phyloP scores from a whole-genome alignment of 2,797 vertebrate genomes.

The Enteromius trimaculatus region DNA sequence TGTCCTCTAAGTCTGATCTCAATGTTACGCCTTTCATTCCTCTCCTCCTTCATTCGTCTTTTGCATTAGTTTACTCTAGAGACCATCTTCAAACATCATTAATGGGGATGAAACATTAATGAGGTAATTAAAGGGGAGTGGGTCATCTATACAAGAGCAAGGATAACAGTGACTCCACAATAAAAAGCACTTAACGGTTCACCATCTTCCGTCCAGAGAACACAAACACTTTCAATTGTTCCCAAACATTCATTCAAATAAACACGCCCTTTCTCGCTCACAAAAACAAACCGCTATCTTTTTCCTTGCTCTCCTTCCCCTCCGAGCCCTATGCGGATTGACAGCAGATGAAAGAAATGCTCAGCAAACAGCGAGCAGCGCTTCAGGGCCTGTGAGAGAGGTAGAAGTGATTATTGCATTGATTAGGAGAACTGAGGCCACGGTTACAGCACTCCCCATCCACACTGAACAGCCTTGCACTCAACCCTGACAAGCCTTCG shows the following conservation, averaged over 20 bases:
- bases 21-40: background rate
- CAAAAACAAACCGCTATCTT: slow-evolving; percentile 1
- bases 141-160: slow-evolving; percentile 62
- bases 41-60: slow-evolving; percentile 16
- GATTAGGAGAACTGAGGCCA: slow-evolving; percentile 64
- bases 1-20: slow-evolving; percentile 12
- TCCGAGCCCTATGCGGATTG: slow-evolving; percentile 45
- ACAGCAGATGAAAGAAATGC: slow-evolving; percentile 67
- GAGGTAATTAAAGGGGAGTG: slow-evolving; percentile 68
- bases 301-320: slow-evolving; percentile 18
- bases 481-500: slow-evolving; percentile 57
- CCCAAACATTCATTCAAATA: slow-evolving; percentile 24
- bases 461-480: slow-evolving; percentile 36
- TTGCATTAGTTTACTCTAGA: slow-evolving; percentile 63
- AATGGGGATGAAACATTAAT: slow-evolving; percentile 71
- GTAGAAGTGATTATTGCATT: slow-evolving; percentile 68
- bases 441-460: slow-evolving; percentile 42
- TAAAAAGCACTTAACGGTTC: slow-evolving; percentile 55
- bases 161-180: slow-evolving; percentile 46
- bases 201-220: slow-evolving; percentile 49
- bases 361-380: slow-evolving; percentile 63
- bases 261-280: slow-evolving; percentile 5
- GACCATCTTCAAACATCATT: slow-evolving; percentile 67
- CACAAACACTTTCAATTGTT: background rate
- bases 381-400: slow-evolving; percentile 55